These are phyloP conservation scores for Aphyosemion australe DNA, from an alignment of 2,113 vertebrate genomes.

Conservation along the genomic window DNA sequence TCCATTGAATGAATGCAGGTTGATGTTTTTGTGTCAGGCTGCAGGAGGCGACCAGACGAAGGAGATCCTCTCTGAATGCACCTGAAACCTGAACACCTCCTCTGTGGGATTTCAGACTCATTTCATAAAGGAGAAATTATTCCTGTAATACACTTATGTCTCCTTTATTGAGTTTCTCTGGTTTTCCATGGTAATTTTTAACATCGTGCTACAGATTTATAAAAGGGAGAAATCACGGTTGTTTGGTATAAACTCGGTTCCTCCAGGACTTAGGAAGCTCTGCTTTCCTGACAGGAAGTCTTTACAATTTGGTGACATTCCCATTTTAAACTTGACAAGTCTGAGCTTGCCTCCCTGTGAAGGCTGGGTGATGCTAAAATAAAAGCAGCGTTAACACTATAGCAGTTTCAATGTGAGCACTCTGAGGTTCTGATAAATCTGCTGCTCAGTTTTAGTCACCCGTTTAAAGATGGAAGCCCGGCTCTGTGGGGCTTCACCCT, in stretches of 20 bases:
- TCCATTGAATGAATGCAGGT: constrained; percentile 13
- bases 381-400: constrained; percentile 43
- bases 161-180: neutral
- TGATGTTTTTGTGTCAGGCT: constrained; percentile 53
- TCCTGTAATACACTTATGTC: neutral
- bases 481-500: constrained; percentile 53
- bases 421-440: neutral
- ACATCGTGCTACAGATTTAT: neutral
- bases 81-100: constrained; percentile 46
- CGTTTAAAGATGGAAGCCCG: constrained; percentile 39
- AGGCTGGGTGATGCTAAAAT: constrained; percentile 47
- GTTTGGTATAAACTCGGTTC: constrained; percentile 55
- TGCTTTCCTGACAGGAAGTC: constrained; percentile 83
- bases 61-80: constrained; percentile 41
- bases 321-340: constrained; percentile 79
- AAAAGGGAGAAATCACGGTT: neutral
- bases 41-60: constrained; percentile 50
- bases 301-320: constrained; percentile 83
- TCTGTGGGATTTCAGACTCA: constrained; percentile 19
- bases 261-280: constrained; percentile 83
- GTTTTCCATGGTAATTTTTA: neutral
- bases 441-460: constrained; percentile 1
- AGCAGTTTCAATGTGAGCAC: constrained; percentile 25
- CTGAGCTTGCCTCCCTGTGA: constrained; percentile 58
- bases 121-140: constrained; percentile 30